These are phyloP conservation scores for Drosophila nr. perissopoda DNA, from an alignment of 2,888 invertebrate genomes.

Conservation along the genomic window DNA sequence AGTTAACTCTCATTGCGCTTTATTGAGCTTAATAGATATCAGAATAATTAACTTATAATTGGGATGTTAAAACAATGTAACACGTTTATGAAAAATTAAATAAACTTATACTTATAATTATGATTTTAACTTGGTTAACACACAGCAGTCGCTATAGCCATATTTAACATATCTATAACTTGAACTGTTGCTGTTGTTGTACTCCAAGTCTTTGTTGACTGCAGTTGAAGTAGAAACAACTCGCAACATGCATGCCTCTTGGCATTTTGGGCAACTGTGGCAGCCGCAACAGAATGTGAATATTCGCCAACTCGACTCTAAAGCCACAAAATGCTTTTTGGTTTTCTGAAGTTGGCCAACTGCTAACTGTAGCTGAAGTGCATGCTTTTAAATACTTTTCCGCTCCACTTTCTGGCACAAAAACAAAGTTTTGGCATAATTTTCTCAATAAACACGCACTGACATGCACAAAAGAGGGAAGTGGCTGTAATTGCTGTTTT, in stretches of 20 bases:
- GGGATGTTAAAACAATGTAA: neutral
- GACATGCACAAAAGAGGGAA: slow-evolving; percentile 6
- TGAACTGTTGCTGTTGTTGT: neutral
- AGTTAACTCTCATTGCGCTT: neutral
- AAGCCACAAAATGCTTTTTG: slow-evolving; percentile 58
- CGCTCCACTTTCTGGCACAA: slow-evolving; percentile 27
- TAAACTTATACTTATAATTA: neutral
- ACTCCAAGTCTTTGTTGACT: slow-evolving; percentile 2
- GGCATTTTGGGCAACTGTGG: slow-evolving; percentile 19
- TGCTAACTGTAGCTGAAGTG: slow-evolving; percentile 45
- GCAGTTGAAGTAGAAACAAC: neutral
- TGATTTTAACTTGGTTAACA: neutral
- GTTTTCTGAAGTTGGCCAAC: slow-evolving; percentile 35
- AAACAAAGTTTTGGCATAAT: slow-evolving; percentile 62
- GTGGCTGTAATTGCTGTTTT: slow-evolving; percentile 6
- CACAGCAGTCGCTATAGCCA: neutral
- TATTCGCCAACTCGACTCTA: slow-evolving; percentile 34
- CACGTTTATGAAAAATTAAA: neutral
- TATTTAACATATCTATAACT: neutral
- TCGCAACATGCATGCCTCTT: slow-evolving; percentile 13
- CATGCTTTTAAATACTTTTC: slow-evolving; percentile 47
- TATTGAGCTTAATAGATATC: neutral
- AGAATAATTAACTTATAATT: neutral
- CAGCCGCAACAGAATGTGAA: slow-evolving; percentile 40
- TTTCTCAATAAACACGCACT: slow-evolving; percentile 34